Evolutionary conservation across 2,888 invertebrate genomes (phyloP).

Genomic region (Panzeria rudis): DNA sequence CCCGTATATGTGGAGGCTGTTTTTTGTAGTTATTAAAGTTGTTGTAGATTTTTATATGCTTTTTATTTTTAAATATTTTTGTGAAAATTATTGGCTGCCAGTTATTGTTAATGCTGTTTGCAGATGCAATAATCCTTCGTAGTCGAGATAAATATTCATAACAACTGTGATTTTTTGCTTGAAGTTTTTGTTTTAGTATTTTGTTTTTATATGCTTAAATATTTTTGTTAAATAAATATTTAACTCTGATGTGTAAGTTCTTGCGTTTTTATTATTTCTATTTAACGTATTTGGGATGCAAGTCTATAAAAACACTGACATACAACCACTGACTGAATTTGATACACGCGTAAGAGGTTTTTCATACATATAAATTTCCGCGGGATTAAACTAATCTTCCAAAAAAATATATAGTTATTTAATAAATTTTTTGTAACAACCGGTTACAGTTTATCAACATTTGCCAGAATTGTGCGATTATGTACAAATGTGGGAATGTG

Average conservation of each 20-base stretch:
- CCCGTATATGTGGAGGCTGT: constrained; percentile 1
- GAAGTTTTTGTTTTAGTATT: not conserved
- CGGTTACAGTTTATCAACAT: constrained; percentile 3
- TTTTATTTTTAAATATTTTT: constrained; percentile 12
- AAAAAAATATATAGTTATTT: not conserved
- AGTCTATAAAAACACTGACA: constrained; percentile 13
- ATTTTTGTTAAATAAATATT: constrained; percentile 47
- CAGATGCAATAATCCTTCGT: constrained; percentile 38
- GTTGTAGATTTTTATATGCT: not conserved
- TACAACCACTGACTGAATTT: not conserved
- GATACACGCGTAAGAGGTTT: not conserved
- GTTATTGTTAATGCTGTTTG: constrained; percentile 28
- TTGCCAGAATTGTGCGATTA: constrained; percentile 17
- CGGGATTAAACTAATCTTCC: not conserved
- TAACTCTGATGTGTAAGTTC: constrained; percentile 1
- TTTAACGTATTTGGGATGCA: not conserved
- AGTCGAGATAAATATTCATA: constrained; percentile 42
- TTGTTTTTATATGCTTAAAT: not conserved
- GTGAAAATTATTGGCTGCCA: constrained; percentile 30
- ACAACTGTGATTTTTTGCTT: constrained; percentile 49
- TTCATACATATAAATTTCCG: constrained; percentile 7
- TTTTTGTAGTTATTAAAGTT: constrained; percentile 10
- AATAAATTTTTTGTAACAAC: not conserved
- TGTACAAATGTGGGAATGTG: not conserved
- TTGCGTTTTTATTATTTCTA: constrained; percentile 30